phyloP scores from a whole-genome alignment of 1,140 invertebrate species.

The Hyles euphorbiae region DNA sequence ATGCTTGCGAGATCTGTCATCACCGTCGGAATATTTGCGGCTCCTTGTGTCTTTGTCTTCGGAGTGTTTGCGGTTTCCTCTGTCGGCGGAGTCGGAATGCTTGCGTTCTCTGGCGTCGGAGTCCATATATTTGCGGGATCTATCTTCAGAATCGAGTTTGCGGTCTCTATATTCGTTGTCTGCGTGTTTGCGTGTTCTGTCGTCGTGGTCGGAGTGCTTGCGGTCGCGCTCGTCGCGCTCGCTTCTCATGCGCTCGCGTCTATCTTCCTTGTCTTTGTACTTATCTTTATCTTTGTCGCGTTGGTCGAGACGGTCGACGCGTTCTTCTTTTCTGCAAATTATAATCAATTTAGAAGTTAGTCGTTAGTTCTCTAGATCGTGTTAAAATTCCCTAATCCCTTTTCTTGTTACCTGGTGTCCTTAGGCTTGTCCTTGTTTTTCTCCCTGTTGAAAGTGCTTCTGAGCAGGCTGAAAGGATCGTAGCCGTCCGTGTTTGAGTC shows the following conservation, averaged over 20 bases:
- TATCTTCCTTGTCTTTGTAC: constrained; percentile 23
- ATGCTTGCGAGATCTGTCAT: not conserved
- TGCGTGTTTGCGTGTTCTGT: constrained; percentile 10
- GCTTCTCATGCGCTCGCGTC: constrained; percentile 9
- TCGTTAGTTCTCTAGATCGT: no score
- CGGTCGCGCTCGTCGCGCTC: constrained; percentile 5
- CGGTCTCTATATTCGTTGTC: constrained; percentile 12
- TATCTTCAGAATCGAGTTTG: constrained; percentile 3
- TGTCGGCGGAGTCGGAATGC: constrained; percentile 3
- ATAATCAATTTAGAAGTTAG: not conserved
- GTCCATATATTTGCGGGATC: not conserved
- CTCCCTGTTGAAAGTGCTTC: constrained; percentile 49
- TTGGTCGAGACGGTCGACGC: constrained; percentile 21
- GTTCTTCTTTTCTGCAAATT: constrained; percentile 34
- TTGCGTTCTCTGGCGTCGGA: constrained; percentile 15
- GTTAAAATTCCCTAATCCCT: no score
- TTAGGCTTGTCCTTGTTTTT: not conserved
- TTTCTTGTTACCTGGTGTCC: not conserved
- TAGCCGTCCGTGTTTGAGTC: constrained; percentile 24
- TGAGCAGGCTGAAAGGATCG: constrained; percentile 50
- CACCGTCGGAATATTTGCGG: constrained; percentile 7
- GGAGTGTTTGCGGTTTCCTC: not conserved
- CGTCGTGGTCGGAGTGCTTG: constrained; percentile 7
- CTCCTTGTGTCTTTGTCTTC: constrained; percentile 10
- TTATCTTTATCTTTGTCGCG: constrained; percentile 23